Evolutionary conservation across 2,797 vertebrate species (phyloP), one percentile per base, ranked within the genome.

Genomic region (Myripristis jacobus): DNA sequence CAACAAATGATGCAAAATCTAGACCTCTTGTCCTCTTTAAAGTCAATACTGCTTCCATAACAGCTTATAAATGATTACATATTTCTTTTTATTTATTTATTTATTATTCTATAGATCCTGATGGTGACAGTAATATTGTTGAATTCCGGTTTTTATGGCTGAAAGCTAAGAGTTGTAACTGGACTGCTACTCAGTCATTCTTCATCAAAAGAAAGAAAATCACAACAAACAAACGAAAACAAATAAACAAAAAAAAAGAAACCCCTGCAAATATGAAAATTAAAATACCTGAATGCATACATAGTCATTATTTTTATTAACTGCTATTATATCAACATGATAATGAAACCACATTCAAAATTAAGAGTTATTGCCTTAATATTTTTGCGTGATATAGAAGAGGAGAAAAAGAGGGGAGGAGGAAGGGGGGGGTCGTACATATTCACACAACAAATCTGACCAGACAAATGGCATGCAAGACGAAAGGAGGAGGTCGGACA

Each of bases 391-490:
- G 88, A 88, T 70, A 86, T 92, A 85, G 77, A 87, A 79, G 65
- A 70, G 75, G 68, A 66, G 53, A 71, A 86, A 75, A 25, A 22
- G 63, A 51, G 8, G 0, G n/a, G n/a, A n/a, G n/a, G n/a, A n/a
- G n/a, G n/a, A n/a, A n/a, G 41, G 46, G 31, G 72, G 71, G 70
- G 48, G 58, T 66, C 69, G 31, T 80, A 92, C 91, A 88, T 88
- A 79, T 73, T 85, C 85, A 86, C 89, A 90, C 81, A 85, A 88
- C 84, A 77, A 59, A 90, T 75, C 65, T 70, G 54, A 85, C 85
- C 62, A 90, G 88, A 92, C 91, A 90, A 84, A 92, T 88, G 87
- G 85, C 93, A 93, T 94, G 93, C 93, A 92, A 73, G 84, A 92
- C 82, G 12, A 79, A 60, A 88, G 74, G 78, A 78, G 62, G 78